These are phyloP conservation scores for Coccyzus lansbergi DNA, from an alignment of 2,797 vertebrate species.

Conservation along the genomic window DNA sequence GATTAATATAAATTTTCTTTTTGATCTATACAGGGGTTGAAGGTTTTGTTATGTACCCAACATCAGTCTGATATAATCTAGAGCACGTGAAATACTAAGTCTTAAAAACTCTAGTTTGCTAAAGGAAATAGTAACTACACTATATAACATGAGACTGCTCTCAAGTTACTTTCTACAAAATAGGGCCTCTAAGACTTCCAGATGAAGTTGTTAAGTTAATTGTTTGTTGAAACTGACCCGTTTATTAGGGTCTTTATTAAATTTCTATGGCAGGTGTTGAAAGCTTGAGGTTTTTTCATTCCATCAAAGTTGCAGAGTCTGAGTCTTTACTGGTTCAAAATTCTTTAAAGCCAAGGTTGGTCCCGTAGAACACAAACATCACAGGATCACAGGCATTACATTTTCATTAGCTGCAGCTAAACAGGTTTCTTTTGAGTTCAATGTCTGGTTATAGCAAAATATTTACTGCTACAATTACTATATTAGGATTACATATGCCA, in stretches of 20 bases:
- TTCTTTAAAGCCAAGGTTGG: not conserved
- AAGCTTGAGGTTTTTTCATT: constrained; percentile 54
- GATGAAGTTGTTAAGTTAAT: constrained; percentile 36
- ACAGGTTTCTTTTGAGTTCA: constrained; percentile 10
- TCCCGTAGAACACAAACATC: not conserved
- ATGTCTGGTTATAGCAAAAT: not conserved
- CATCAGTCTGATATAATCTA: constrained; percentile 67
- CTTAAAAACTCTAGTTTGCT: constrained; percentile 53
- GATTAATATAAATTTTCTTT: constrained; percentile 53
- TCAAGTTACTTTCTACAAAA: constrained; percentile 27
- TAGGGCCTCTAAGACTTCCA: constrained; percentile 10
- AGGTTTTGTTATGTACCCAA: constrained; percentile 57
- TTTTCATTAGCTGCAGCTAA: constrained; percentile 50
- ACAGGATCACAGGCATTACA: not conserved
- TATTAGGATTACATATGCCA: constrained; percentile 9
- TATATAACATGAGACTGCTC: constrained; percentile 42
- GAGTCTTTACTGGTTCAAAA: constrained; percentile 11
- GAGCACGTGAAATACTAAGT: constrained; percentile 65
- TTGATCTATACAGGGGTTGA: constrained; percentile 27
- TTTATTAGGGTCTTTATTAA: constrained; percentile 1
- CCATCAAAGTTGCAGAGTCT: constrained; percentile 20
- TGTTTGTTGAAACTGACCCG: constrained; percentile 28
- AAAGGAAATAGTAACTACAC: constrained; percentile 53
- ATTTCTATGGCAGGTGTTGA: not conserved
- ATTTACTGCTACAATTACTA: not conserved